Evolutionary conservation across 2,797 vertebrate genomes (phyloP).

Genomic region (Gadopsis marmoratus): DNA sequence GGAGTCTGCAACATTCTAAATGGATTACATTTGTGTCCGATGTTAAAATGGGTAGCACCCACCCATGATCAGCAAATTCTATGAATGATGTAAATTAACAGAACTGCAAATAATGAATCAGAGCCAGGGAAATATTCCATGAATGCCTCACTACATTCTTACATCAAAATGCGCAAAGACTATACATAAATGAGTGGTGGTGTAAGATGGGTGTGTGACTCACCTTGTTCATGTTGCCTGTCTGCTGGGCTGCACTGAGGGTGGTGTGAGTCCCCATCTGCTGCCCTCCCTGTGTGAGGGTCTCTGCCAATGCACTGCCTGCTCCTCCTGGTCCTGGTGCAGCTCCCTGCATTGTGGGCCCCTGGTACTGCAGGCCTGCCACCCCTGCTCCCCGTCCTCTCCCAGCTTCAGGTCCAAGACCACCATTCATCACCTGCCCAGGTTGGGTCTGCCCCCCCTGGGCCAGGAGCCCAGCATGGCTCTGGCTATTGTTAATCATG

Average conservation of each 20-base stretch:
- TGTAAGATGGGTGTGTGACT: slow-evolving; percentile 54
- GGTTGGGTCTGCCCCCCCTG: slow-evolving; percentile 88
- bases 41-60: slow-evolving; percentile 17
- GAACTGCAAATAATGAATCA: slow-evolving; percentile 8
- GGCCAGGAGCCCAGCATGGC: slow-evolving; percentile 88
- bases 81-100: slow-evolving; percentile 14
- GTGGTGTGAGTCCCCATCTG: slow-evolving; percentile 90
- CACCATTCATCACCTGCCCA: slow-evolving; percentile 96
- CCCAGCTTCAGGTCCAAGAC: slow-evolving; percentile 89
- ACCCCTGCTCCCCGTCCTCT: slow-evolving; percentile 90
- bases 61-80: not conserved
- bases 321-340: slow-evolving; percentile 82
- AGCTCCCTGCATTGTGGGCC: slow-evolving; percentile 85
- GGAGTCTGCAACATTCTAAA: not conserved
- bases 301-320: slow-evolving; percentile 93
- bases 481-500: slow-evolving; percentile 93
- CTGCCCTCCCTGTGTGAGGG: slow-evolving; percentile 92
- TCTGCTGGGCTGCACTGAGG: slow-evolving; percentile 89
- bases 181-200: not conserved
- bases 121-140: not conserved
- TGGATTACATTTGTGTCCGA: not conserved
- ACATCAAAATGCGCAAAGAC: not conserved
- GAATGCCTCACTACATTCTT: not conserved
- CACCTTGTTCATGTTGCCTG: slow-evolving; percentile 95
- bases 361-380: slow-evolving; percentile 91